Evolutionary conservation across 2,888 invertebrate species (phyloP).

Genomic region (Ctena decussata): DNA sequence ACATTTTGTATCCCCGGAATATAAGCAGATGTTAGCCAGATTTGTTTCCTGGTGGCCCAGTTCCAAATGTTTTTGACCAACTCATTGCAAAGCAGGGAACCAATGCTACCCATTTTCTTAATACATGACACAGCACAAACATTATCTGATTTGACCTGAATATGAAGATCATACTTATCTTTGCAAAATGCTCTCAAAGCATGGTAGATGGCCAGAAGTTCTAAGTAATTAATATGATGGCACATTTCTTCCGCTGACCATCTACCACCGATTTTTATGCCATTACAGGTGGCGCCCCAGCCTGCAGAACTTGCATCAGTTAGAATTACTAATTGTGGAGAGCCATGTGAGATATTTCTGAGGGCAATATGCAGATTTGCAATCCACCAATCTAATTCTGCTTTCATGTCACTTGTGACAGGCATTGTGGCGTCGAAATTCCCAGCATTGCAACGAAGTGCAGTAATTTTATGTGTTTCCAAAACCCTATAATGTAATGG

Average conservation of each 20-base stretch:
- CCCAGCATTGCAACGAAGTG: background rate
- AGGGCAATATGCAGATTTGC: background rate
- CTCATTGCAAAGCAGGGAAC: slow-evolving; percentile 1
- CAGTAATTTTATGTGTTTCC: background rate
- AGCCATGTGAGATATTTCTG: slow-evolving; percentile 6
- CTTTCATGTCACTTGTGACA: background rate
- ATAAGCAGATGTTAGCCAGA: no score
- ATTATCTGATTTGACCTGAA: slow-evolving; percentile 42
- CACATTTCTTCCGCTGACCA: slow-evolving; percentile 32
- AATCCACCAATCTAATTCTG: slow-evolving; percentile 24
- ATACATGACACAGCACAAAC: slow-evolving; percentile 42
- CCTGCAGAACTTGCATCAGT: slow-evolving; percentile 22
- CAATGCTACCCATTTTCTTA: slow-evolving; percentile 35
- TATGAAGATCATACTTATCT: slow-evolving; percentile 22
- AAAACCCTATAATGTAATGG: background rate
- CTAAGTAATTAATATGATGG: slow-evolving; percentile 53
- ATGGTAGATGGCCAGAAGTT: slow-evolving; percentile 39
- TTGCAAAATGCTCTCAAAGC: slow-evolving; percentile 30
- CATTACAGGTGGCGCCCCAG: background rate
- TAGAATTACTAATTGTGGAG: background rate
- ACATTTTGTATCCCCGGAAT: no score
- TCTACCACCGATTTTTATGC: background rate
- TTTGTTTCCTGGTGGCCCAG: no score
- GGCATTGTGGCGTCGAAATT: background rate
- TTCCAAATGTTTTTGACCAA: slow-evolving; percentile 27